These are phyloP conservation scores for Cyphomyrus plagiostoma DNA, from an alignment of 2,113 vertebrate genomes.

Conservation along the genomic window DNA sequence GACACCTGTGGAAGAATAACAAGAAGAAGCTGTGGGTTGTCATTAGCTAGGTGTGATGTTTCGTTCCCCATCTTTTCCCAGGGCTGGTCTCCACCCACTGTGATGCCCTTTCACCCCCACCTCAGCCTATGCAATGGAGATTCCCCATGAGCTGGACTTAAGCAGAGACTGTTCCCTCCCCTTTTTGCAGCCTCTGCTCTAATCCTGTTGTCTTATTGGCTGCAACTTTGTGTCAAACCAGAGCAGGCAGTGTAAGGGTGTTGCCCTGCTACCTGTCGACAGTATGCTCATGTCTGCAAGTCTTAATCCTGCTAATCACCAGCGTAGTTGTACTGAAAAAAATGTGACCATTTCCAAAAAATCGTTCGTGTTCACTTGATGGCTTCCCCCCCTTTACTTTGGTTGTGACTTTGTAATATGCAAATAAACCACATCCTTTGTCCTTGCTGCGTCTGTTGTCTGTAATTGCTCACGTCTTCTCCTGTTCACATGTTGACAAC, in stretches of 20 bases:
- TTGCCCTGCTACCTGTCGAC: not conserved
- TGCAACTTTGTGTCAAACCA: not conserved
- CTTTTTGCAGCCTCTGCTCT: not conserved
- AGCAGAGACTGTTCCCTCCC: not conserved
- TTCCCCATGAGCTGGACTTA: not conserved
- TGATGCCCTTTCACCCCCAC: not conserved
- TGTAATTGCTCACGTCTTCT: not conserved
- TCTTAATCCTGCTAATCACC: conserved; percentile 16
- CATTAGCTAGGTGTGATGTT: not conserved
- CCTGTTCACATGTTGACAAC: not conserved
- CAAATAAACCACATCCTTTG: conserved; percentile 23
- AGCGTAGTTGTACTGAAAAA: not conserved
- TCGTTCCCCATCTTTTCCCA: not conserved
- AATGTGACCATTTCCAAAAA: conserved; percentile 14
- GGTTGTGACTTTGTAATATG: conserved; percentile 26
- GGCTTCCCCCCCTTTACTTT: not conserved
- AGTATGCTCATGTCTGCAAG: not conserved
- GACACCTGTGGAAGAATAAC: not conserved
- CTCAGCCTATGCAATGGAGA: not conserved
- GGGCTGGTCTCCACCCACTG: not conserved
- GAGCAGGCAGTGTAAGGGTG: not conserved
- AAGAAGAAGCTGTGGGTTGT: not conserved
- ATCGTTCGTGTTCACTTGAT: not conserved
- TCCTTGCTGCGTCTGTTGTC: conserved; percentile 4
- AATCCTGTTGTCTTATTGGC: not conserved